Evolutionary conservation across 2,113 vertebrate species (phyloP).

Genomic region (Vulpes vulpes): DNA sequence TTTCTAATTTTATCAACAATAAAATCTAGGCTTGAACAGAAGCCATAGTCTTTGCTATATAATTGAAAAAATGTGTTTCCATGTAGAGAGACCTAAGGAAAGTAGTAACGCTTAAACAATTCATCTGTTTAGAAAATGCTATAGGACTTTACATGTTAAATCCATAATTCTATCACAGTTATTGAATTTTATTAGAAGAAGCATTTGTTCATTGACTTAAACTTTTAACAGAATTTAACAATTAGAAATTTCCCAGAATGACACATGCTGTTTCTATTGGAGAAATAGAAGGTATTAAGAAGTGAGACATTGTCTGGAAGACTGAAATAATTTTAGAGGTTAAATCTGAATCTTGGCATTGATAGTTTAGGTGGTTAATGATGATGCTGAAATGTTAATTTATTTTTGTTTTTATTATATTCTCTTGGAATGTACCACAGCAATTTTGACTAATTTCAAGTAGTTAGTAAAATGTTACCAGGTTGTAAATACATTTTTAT

Average conservation of each 20-base stretch:
- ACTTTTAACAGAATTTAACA: slow-evolving; percentile 71
- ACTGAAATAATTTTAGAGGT: slow-evolving; percentile 10
- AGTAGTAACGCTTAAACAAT: slow-evolving; percentile 70
- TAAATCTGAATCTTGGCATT: slow-evolving; percentile 54
- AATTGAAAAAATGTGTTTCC: slow-evolving; percentile 82
- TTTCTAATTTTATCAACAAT: slow-evolving; percentile 86
- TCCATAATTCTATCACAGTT: slow-evolving; percentile 81
- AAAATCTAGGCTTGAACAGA: slow-evolving; percentile 82
- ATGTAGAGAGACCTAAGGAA: slow-evolving; percentile 66
- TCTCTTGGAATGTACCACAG: slow-evolving; percentile 6
- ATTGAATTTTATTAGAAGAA: slow-evolving; percentile 79
- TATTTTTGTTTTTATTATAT: slow-evolving; percentile 70
- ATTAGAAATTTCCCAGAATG: slow-evolving; percentile 71
- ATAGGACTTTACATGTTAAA: slow-evolving; percentile 77
- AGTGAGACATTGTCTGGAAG: slow-evolving; percentile 57
- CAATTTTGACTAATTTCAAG: slow-evolving; percentile 49
- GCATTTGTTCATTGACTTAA: slow-evolving; percentile 77
- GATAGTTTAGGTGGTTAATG: slow-evolving; percentile 54
- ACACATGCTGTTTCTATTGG: background rate
- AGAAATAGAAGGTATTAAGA: background rate
- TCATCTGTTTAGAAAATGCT: slow-evolving; percentile 79
- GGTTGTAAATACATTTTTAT: slow-evolving; percentile 51
- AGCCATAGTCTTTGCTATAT: slow-evolving; percentile 77
- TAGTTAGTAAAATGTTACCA: slow-evolving; percentile 21
- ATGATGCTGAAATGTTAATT: slow-evolving; percentile 12